Conservation (phyloP, 2,888 invertebrate genomes). For the Orchesella flavescens region DNA sequence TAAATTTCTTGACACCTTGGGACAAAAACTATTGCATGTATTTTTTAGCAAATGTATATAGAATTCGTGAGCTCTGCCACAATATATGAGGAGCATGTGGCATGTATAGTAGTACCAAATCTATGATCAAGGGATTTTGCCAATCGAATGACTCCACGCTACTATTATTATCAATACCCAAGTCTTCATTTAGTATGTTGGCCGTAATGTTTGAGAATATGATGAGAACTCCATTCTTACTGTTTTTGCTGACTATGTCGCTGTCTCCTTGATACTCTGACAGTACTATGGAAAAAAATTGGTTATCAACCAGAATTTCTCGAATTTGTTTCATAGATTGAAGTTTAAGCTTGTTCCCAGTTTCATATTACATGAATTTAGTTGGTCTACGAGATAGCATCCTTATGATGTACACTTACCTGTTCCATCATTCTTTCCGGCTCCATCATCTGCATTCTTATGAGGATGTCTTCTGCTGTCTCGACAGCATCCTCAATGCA, state of each 20-base stretch:
- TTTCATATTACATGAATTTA: no score
- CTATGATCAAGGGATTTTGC: constrained; percentile 65
- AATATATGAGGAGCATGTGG: no score
- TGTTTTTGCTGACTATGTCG: constrained; percentile 65
- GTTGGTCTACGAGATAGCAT: neutral
- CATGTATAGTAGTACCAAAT: no score
- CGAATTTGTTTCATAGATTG: no score
- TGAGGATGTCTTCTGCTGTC: constrained; percentile 59
- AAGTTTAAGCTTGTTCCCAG: no score
- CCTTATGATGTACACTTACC: constrained; percentile 1
- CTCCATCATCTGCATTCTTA: constrained; percentile 63
- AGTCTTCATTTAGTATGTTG: constrained; percentile 52
- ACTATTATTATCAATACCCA: neutral
- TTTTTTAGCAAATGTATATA: neutral
- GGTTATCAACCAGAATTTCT: no score
- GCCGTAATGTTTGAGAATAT: constrained; percentile 60
- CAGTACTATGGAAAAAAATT: constrained; percentile 46
- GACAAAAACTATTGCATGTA: neutral
- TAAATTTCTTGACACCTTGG: constrained; percentile 63
- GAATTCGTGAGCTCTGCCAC: no score
- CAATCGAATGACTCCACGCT: constrained; percentile 15
- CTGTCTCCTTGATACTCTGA: constrained; percentile 59
- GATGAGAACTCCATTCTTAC: constrained; percentile 63
- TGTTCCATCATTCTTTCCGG: constrained; percentile 64
- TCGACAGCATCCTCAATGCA: constrained; percentile 58